Conservation (phyloP, 2,113 vertebrate species). For the Anolis carolinensis region DNA sequence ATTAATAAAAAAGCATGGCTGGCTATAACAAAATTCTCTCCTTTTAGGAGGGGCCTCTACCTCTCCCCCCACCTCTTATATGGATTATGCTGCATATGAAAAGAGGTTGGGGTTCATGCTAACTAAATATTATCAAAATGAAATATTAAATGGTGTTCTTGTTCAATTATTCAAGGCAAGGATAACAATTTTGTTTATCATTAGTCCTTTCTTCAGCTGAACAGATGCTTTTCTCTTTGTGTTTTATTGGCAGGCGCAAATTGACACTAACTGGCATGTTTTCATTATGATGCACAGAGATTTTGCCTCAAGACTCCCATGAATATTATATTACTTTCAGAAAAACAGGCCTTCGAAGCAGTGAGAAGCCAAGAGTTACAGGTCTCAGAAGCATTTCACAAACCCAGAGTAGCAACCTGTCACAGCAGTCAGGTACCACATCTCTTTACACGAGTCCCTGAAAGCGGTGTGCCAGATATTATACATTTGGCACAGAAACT, state of each 20-base stretch:
- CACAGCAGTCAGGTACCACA: background rate
- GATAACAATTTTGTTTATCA: constrained; percentile 62
- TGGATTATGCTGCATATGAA: constrained; percentile 42
- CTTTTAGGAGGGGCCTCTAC: constrained; percentile 36
- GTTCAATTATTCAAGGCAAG: constrained; percentile 70
- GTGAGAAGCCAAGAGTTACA: background rate
- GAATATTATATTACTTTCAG: constrained; percentile 30
- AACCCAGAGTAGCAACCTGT: background rate
- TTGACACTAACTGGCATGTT: constrained; percentile 26
- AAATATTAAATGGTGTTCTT: constrained; percentile 70
- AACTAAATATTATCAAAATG: constrained; percentile 75
- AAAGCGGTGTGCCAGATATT: background rate
- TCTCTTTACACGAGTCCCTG: background rate
- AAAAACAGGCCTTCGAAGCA: constrained; percentile 15
- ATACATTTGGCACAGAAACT: background rate
- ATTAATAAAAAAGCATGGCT: constrained; percentile 67
- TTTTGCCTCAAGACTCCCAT: constrained; percentile 34
- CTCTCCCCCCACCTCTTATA: constrained; percentile 2
- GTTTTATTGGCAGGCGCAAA: constrained; percentile 20
- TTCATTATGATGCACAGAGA: constrained; percentile 35
- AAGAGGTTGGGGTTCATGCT: constrained; percentile 53
- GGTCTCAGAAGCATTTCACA: constrained; percentile 5
- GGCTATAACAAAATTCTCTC: constrained; percentile 52
- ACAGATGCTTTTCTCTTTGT: constrained; percentile 24
- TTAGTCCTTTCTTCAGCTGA: constrained; percentile 43